A percentile compares a stretch with the other conserved stretches of the same genome.
phyloP scores from a whole-genome alignment of 30 jellyfish, hydroid and myxozoan genomes.

The Hydractinia echinata region DNA sequence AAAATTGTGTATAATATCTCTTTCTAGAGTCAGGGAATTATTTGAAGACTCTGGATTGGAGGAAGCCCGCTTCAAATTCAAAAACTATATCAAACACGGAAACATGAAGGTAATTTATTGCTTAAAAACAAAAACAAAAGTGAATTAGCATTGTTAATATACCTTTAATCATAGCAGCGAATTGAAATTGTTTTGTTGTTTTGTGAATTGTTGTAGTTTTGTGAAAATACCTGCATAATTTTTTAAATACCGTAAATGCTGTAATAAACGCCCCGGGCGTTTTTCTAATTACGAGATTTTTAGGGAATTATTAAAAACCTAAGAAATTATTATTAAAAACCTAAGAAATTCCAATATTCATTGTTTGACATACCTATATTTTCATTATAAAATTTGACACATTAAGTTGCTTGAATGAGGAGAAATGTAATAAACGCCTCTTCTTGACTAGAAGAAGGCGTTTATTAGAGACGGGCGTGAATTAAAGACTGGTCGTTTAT shows the following conservation, averaged over 20 bases:
- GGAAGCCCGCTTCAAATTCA: constrained; percentile 55
- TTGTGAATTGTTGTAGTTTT: background rate
- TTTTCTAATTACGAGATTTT: too few species aligned
- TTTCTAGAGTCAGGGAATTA: constrained; percentile 61
- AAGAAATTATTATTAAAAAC: too few species aligned
- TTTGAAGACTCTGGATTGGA: constrained; percentile 37
- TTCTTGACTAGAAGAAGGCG: background rate
- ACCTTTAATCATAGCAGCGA: background rate
- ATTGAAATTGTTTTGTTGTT: background rate
- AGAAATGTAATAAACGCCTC: background rate
- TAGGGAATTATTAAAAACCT: too few species aligned
- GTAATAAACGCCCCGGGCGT: too few species aligned
- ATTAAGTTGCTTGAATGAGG: too few species aligned
- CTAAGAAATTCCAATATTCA: too few species aligned
- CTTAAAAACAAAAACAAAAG: background rate
- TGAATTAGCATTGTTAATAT: background rate
- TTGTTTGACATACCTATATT: too few species aligned
- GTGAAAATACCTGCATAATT: too few species aligned
- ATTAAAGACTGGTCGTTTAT: too few species aligned
- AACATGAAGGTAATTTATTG: constrained; percentile 56
- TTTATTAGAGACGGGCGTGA: too few species aligned
- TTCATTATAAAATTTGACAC: too few species aligned
- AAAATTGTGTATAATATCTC: background rate
- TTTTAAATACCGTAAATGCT: too few species aligned
- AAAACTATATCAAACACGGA: constrained; percentile 39